Base-by-base conservation (phyloP, 1,140 invertebrate genomes). In the Caenorhabditis tropicalis region DNA sequence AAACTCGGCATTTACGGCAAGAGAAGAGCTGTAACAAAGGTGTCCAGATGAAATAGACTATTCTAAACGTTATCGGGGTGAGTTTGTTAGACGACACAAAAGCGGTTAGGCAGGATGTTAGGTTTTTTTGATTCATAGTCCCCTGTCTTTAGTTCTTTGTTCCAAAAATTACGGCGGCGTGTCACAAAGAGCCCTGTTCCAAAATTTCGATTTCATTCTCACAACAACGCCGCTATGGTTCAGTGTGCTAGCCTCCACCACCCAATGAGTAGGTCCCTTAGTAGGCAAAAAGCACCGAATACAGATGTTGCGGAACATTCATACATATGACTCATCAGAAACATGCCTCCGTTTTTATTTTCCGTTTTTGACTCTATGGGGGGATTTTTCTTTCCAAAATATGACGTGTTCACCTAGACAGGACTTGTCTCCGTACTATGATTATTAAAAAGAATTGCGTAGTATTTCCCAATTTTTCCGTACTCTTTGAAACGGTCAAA, bases 1-100 rank as follows among this genome's bases (percentile, higher is more conserved):
- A 81, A 9, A 82, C 33, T 29, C 81, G 56, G 31, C 84, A 85
- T 48, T 85, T 85, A 19, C 84, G 84, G 36, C 84, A 85, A 16
- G 84, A 74, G 81, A 49, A 70, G n/a, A 85, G 49, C 84, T 85
- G 58, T 43, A 85, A 82, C 9, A 46, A 31, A 12, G 29, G 5
- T 39, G 9, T 33, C 12, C 12, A 19, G 36, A 16, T 36, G 7
- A 36, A 39, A 1, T 19, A 43, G 24, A 46, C 29, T 12, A 36
- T 2, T 10, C 21, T 74, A 74, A n/a, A n/a, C n/a, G n/a, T 12
- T n/a, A 74, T 74, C 65, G 24, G 65, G 24, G 65, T 74, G 65
- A 46, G 29, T 33, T 65, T n/a, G 65, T 74, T 74, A 74, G 21
- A 81, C 79, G 31, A 16, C 6, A 53, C 48, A 53, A 33, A 81